Conservation (phyloP, 2,113 vertebrate genomes). For the Lasiurus borealis region DNA sequence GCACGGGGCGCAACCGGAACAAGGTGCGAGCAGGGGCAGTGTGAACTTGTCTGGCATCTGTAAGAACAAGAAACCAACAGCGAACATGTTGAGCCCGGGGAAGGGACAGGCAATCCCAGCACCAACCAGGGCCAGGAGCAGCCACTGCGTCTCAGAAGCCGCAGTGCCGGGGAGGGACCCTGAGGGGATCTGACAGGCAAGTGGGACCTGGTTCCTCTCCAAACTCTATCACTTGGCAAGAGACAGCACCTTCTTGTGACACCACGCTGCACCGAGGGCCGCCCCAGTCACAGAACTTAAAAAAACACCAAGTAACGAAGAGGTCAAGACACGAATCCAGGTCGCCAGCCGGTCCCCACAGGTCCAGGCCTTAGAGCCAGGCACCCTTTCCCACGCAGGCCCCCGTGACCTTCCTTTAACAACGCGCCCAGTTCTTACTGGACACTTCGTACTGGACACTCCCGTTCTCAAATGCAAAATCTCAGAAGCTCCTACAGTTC, state of each 20-base stretch:
- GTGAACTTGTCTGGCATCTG: slow-evolving; percentile 87
- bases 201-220: not conserved
- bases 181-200: not conserved
- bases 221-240: not conserved
- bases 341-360: not conserved
- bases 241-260: not conserved
- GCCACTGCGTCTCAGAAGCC: not conserved
- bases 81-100: slow-evolving; percentile 34
- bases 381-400: not conserved
- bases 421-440: not conserved
- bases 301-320: not conserved
- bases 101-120: not conserved
- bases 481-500: not conserved
- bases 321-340: not conserved
- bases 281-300: not conserved
- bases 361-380: not conserved
- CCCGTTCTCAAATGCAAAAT: slow-evolving; percentile 25
- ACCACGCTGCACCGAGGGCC: not conserved
- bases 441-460: not conserved
- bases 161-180: not conserved
- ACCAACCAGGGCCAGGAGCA: not conserved
- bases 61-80: slow-evolving; percentile 59
- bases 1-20: slow-evolving; percentile 88
- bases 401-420: not conserved
- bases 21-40: slow-evolving; percentile 83